phyloP scores from a whole-genome alignment of 92 coral and sea anemone species.

The Palythoa heliodiscus region DNA sequence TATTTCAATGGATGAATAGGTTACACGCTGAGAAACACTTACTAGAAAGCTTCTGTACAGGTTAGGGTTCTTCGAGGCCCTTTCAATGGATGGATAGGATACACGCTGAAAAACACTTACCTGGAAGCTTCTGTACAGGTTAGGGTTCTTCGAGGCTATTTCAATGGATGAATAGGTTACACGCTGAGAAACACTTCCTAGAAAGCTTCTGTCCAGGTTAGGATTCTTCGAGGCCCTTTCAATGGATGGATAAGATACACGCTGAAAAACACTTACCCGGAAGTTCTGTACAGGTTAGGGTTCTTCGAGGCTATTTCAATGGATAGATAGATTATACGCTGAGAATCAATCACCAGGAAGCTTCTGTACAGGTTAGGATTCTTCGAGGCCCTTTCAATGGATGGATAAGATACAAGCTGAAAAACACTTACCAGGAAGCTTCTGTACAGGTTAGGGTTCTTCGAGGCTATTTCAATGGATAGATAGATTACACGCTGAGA shows the following conservation, averaged over 20 bases:
- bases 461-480: not conserved
- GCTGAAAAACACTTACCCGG: too few relatives aligned
- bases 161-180: too few relatives aligned
- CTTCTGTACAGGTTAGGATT: conserved; percentile 34
- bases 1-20: too few relatives aligned
- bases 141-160: too few relatives aligned
- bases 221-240: conserved; percentile 21
- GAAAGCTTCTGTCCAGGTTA: conserved; percentile 20
- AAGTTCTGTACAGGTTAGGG: too few relatives aligned
- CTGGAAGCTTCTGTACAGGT: too few relatives aligned
- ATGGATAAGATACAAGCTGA: not conserved
- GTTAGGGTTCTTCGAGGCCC: conserved; percentile 24
- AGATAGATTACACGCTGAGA: not conserved
- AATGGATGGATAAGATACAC: not conserved
- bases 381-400: conserved; percentile 10
- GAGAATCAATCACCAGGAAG: not conserved
- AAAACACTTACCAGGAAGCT: conserved; percentile 26
- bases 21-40: not conserved
- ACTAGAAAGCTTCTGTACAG: conserved; percentile 30
- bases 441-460: conserved; percentile 35
- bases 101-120: conserved; percentile 23
- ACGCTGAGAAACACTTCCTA: conserved; percentile 10
- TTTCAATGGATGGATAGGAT: not conserved
- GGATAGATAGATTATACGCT: too few relatives aligned
- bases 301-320: too few relatives aligned